Percentiles rank a stretch among this genome's conserved stretches.
These are phyloP conservation scores for Ameiurus melas DNA, from an alignment of 2,113 vertebrate genomes.

Conservation along the genomic window DNA sequence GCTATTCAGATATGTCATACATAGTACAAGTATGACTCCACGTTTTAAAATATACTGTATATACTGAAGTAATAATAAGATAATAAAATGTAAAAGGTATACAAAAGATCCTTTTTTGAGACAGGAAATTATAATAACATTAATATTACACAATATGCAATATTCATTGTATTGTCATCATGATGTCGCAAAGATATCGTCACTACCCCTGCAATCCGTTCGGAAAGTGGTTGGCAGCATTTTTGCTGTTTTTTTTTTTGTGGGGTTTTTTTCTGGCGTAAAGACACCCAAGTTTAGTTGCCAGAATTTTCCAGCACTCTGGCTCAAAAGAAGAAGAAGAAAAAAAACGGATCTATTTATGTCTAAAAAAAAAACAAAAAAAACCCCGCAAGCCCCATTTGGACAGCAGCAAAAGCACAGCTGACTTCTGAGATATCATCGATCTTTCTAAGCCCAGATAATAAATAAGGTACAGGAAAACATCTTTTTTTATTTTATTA, in stretches of 20 bases:
- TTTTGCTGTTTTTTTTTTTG: not conserved
- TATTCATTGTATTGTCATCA: not conserved
- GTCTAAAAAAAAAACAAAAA: not conserved
- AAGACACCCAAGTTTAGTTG: not conserved
- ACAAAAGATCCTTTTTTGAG: not conserved
- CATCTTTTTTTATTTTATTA: not conserved
- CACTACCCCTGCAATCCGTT: not conserved
- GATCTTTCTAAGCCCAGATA: not conserved
- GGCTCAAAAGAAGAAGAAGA: not conserved
- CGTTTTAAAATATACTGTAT: not conserved
- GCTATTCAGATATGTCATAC: not conserved
- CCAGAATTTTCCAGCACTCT: not conserved
- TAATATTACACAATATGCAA: not conserved
- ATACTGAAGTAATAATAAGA: not conserved
- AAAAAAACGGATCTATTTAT: not conserved
- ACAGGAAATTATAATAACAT: not conserved
- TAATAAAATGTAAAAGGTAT: not conserved
- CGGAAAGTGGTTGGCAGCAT: not conserved
- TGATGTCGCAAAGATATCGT: not conserved
- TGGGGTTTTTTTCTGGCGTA: not conserved
- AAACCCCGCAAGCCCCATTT: not conserved
- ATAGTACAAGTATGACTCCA: not conserved
- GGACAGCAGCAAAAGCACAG: not conserved
- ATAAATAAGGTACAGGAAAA: not conserved
- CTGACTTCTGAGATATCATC: not conserved